These are phyloP conservation scores for Zaprionus obscuricornis DNA, from an alignment of 2,888 invertebrate genomes.

Conservation along the genomic window DNA sequence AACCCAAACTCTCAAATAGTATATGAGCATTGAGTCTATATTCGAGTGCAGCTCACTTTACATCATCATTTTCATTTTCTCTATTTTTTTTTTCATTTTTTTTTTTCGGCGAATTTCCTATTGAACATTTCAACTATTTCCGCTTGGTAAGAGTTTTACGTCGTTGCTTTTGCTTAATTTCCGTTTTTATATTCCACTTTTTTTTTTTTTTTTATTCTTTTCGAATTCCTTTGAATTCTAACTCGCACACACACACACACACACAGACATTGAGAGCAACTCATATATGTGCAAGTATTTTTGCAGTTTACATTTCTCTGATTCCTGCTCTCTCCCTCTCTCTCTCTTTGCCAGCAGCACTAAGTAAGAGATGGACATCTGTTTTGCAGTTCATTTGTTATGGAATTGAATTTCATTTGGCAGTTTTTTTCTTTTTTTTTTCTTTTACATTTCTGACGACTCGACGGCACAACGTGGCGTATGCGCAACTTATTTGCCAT, in stretches of 20 bases:
- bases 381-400: conserved; percentile 72
- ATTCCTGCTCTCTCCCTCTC: conserved; percentile 8
- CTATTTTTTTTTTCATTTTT: conserved; percentile 4
- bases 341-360: no score
- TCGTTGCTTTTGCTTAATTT: conserved; percentile 63
- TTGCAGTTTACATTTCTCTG: conserved; percentile 18
- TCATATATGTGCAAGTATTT: neutral
- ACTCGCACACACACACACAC: conserved; percentile 6
- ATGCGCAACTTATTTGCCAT: conserved; percentile 65
- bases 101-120: conserved; percentile 47
- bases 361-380: conserved; percentile 65
- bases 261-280: neutral
- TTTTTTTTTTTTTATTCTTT: conserved; percentile 29
- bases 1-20: neutral
- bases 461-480: conserved; percentile 47
- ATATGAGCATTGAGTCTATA: no score
- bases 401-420: conserved; percentile 64
- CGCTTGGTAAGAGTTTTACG: conserved; percentile 50
- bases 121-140: conserved; percentile 63
- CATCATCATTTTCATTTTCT: neutral
- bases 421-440: conserved; percentile 25
- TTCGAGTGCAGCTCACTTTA: neutral
- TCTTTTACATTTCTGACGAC: conserved; percentile 6
- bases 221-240: conserved; percentile 19
- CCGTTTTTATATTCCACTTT: conserved; percentile 53